A percentile compares a stretch with the other conserved stretches of the same genome.
Conservation (phyloP, 2,888 invertebrate genomes). For the Sesia bembeciformis region DNA sequence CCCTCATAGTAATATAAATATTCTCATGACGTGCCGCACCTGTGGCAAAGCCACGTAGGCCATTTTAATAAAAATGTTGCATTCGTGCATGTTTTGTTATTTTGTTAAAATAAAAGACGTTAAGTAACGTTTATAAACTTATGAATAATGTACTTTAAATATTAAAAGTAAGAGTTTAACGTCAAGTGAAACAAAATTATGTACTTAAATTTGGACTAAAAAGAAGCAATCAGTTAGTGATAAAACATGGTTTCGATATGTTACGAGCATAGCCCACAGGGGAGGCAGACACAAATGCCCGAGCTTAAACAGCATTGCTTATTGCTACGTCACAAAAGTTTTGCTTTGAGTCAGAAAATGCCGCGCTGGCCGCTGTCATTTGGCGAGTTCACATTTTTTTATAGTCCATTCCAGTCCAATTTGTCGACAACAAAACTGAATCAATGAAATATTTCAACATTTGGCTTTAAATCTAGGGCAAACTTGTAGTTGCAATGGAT, state of each 20-base stretch:
- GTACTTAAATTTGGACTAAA: constrained; percentile 25
- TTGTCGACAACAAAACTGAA: too few species aligned
- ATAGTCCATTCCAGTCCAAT: too few species aligned
- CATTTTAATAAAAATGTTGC: constrained; percentile 12
- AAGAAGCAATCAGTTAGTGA: constrained; percentile 26
- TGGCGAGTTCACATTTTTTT: too few species aligned
- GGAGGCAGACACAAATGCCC: too few species aligned
- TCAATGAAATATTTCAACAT: too few species aligned
- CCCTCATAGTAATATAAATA: constrained; percentile 36
- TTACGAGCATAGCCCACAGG: too few species aligned
- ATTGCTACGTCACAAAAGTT: too few species aligned
- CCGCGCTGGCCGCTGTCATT: too few species aligned
- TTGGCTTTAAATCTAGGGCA: too few species aligned
- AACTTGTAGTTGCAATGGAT: too few species aligned
- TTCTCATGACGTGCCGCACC: constrained; percentile 6
- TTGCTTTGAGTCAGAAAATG: too few species aligned
- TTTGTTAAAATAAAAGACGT: constrained; percentile 17
- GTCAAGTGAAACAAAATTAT: constrained; percentile 19
- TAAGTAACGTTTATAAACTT: constrained; percentile 21
- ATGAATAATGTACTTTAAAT: constrained; percentile 30
- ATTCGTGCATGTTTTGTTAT: constrained; percentile 12
- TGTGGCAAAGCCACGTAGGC: constrained; percentile 22
- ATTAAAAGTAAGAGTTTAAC: constrained; percentile 22
- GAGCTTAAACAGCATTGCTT: too few species aligned
- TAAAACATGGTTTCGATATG: constrained; percentile 15